phyloP scores from a whole-genome alignment of 1,140 invertebrate species.

The Microplitis demolitor region DNA sequence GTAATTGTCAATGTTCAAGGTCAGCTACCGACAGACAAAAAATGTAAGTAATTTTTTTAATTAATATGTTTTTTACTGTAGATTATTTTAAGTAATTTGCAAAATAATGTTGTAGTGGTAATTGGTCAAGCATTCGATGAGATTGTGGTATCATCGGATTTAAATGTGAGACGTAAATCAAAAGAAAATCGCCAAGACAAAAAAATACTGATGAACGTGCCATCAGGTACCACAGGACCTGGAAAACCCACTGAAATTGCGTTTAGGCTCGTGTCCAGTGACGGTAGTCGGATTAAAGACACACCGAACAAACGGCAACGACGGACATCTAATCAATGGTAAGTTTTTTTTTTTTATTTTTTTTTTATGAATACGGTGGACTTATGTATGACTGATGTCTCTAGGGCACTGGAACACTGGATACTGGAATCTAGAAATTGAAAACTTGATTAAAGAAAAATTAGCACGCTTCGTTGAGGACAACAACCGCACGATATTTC shows the following conservation, averaged over 20 bases:
- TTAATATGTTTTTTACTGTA: neutral
- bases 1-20: slow-evolving; percentile 46
- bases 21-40: slow-evolving; percentile 38
- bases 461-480: slow-evolving; percentile 38
- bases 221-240: slow-evolving; percentile 51
- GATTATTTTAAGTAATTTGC: neutral
- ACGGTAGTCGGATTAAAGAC: slow-evolving; percentile 49
- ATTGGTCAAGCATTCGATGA: slow-evolving; percentile 56
- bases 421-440: slow-evolving; percentile 52
- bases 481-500: slow-evolving; percentile 60
- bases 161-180: slow-evolving; percentile 56
- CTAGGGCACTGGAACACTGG: slow-evolving; percentile 32
- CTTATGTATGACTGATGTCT: neutral
- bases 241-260: slow-evolving; percentile 51
- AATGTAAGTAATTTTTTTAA: slow-evolving; percentile 43
- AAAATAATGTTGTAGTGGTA: slow-evolving; percentile 35
- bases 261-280: slow-evolving; percentile 50
- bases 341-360: neutral
- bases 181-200: slow-evolving; percentile 60
- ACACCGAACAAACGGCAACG: slow-evolving; percentile 49
- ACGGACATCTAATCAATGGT: slow-evolving; percentile 30
- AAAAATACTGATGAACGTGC: slow-evolving; percentile 54
- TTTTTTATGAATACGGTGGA: neutral
- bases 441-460: slow-evolving; percentile 37
- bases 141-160: slow-evolving; percentile 57